A percentile compares a stretch with the other conserved stretches of the same genome.
Evolutionary conservation across 2,797 vertebrate species (phyloP).

Genomic region (Rhinichthys osculus): DNA sequence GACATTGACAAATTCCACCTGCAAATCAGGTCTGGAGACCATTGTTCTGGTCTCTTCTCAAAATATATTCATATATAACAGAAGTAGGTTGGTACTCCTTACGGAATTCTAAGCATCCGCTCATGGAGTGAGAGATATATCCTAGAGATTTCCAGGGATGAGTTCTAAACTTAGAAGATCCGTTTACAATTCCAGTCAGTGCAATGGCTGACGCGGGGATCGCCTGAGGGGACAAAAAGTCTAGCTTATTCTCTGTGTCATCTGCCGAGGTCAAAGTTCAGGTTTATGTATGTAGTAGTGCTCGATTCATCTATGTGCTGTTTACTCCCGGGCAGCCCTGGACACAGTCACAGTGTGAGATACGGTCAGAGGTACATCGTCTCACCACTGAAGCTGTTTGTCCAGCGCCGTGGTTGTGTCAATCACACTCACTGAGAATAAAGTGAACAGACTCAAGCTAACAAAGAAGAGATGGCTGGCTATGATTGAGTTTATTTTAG

Average conservation of each 20-base stretch:
- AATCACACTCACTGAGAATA: conserved; percentile 39
- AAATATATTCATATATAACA: conserved; percentile 60
- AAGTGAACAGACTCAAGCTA: conserved; percentile 10
- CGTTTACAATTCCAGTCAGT: conserved; percentile 28
- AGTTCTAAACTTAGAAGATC: conserved; percentile 43
- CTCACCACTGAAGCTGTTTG: conserved; percentile 45
- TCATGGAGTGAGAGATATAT: conserved; percentile 4
- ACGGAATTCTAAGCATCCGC: conserved; percentile 55
- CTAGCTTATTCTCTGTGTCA: conserved; percentile 38
- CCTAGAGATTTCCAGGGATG: conserved; percentile 27
- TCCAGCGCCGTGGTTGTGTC: conserved; percentile 33
- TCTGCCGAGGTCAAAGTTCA: conserved; percentile 69
- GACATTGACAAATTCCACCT: conserved; percentile 78
- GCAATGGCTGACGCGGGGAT: conserved; percentile 5
- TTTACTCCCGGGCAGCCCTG: conserved; percentile 71
- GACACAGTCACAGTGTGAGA: conserved; percentile 12
- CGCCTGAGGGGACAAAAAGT: background rate
- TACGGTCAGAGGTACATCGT: conserved; percentile 40
- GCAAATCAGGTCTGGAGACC: conserved; percentile 62
- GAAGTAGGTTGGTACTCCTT: conserved; percentile 76
- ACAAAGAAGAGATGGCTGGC: background rate
- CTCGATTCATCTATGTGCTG: conserved; percentile 71
- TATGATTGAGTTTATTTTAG: conserved; percentile 12
- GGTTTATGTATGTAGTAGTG: conserved; percentile 73
- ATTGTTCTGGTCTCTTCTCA: conserved; percentile 71